Conservation (phyloP, 2,888 invertebrate genomes). For the Anthrax anthrax region DNA sequence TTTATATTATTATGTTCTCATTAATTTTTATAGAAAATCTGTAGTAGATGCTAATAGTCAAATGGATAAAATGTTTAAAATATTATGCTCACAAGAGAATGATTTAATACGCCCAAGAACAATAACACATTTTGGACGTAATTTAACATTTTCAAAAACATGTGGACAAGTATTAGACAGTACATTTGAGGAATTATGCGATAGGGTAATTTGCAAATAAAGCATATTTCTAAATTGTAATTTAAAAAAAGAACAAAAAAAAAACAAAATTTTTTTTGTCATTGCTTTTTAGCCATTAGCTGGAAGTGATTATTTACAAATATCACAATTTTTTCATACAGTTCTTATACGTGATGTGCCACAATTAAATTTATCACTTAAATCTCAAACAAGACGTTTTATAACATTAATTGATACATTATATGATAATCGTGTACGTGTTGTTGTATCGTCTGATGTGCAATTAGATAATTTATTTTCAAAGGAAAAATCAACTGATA, state of each 20-base stretch:
- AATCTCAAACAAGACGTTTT: slow-evolving; percentile 85
- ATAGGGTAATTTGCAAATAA: slow-evolving; percentile 46
- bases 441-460: slow-evolving; percentile 73
- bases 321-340: slow-evolving; percentile 89
- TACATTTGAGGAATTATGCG: slow-evolving; percentile 80
- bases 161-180: slow-evolving; percentile 87
- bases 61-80: slow-evolving; percentile 71
- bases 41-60: slow-evolving; percentile 46
- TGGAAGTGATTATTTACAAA: slow-evolving; percentile 85
- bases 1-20: neutral
- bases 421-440: slow-evolving; percentile 80
- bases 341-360: slow-evolving; percentile 85
- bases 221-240: neutral
- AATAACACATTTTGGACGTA: slow-evolving; percentile 76
- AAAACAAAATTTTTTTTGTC: neutral
- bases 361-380: slow-evolving; percentile 57
- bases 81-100: slow-evolving; percentile 74
- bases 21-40: slow-evolving; percentile 41
- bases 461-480: slow-evolving; percentile 63
- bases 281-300: slow-evolving; percentile 59
- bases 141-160: slow-evolving; percentile 74
- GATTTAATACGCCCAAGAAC: slow-evolving; percentile 74
- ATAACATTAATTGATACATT: slow-evolving; percentile 94
- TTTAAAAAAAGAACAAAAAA: neutral
- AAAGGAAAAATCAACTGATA: slow-evolving; percentile 31